A percentile compares a stretch with the other conserved stretches of the same genome.
Conservation (phyloP, 2,113 vertebrate species). For the Oncorhynchus clarkii region DNA sequence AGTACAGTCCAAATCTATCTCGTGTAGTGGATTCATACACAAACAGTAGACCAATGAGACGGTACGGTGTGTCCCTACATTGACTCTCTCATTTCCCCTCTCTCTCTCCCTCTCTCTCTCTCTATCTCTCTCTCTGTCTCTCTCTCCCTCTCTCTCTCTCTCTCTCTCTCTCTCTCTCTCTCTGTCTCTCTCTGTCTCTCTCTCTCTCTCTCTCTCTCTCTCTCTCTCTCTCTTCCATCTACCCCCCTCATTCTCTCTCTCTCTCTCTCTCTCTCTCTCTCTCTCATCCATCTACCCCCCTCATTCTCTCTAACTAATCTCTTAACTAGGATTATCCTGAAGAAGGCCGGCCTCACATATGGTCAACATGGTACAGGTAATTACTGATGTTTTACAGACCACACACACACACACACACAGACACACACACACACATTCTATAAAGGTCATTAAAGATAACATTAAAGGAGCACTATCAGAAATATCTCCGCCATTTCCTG, state of each 20-base stretch:
- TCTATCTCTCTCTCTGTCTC: not conserved
- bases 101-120: not conserved
- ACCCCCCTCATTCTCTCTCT: not conserved
- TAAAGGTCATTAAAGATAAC: no score
- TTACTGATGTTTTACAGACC: constrained; percentile 26
- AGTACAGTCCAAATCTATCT: not conserved
- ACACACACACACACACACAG: not conserved
- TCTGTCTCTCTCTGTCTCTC: not conserved
- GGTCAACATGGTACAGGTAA: constrained; percentile 49
- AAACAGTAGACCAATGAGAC: not conserved
- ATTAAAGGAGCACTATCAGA: no score
- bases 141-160: not conserved
- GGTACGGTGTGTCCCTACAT: not conserved
- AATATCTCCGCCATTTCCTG: no score
- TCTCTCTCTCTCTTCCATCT: not conserved
- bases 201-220: not conserved
- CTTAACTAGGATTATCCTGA: constrained; percentile 58
- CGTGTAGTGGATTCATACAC: not conserved
- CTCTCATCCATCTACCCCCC: not conserved
- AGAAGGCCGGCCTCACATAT: constrained; percentile 61
- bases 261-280: not conserved
- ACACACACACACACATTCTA: not conserved
- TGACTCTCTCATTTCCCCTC: not conserved
- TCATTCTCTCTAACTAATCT: constrained; percentile 49
- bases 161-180: not conserved